phyloP scores from a whole-genome alignment of 2,797 vertebrate species.

The Sebastes variabilis region DNA sequence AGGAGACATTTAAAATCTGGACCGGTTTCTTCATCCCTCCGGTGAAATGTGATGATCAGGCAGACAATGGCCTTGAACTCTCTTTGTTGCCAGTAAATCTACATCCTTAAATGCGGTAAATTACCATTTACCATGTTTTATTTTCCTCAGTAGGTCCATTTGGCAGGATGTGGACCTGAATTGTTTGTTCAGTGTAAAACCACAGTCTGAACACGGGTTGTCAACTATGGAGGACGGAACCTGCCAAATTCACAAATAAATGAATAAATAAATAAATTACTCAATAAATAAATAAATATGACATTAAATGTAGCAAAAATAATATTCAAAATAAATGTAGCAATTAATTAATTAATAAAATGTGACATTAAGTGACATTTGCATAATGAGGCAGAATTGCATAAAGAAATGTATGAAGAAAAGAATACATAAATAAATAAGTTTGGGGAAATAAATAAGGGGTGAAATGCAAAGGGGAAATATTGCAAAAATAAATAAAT shows the following conservation, averaged over 20 bases:
- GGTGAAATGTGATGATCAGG: slow-evolving; percentile 1
- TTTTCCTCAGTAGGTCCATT: not conserved
- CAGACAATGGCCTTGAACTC: not conserved
- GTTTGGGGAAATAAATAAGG: too few species aligned
- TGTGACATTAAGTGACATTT: too few species aligned
- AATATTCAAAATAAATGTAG: too few species aligned
- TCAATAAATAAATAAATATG: too few species aligned
- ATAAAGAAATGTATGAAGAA: too few species aligned
- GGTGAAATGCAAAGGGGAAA: too few species aligned
- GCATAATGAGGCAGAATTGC: too few species aligned
- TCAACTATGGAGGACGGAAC: not conserved
- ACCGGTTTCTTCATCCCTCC: not conserved
- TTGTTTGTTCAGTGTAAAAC: slow-evolving; percentile 2
- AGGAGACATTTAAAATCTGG: slow-evolving; percentile 8
- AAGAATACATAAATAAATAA: too few species aligned
- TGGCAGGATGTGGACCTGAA: not conserved
- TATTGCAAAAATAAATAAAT: too few species aligned
- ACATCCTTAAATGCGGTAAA: not conserved
- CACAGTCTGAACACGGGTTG: not conserved
- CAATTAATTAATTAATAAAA: accelerated
- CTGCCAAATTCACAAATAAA: too few species aligned
- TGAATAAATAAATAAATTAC: too few species aligned
- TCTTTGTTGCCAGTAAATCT: not conserved
- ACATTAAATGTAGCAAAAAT: too few species aligned
- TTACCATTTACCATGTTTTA: not conserved